A percentile compares a stretch with the other conserved stretches of the same genome.
phyloP scores from a whole-genome alignment of 2,113 vertebrate species.

The Sterna hirundo region DNA sequence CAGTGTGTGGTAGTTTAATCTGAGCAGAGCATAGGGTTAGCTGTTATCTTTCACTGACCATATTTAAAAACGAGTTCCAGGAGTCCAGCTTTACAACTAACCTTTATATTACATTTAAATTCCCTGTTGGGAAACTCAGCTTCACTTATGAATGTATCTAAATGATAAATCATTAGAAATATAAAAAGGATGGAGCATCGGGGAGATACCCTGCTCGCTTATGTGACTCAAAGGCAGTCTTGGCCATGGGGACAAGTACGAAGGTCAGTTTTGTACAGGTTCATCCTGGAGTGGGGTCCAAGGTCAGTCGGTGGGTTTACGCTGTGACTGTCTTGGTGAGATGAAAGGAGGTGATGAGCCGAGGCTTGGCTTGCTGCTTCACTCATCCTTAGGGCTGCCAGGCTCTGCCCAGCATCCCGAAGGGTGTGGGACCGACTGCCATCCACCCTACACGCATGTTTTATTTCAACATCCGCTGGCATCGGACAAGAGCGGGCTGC shows the following conservation, averaged over 20 bases:
- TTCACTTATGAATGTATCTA: neutral
- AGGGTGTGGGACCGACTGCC: neutral
- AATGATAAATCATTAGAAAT: neutral
- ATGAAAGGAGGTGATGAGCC: neutral
- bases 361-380: neutral
- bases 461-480: neutral
- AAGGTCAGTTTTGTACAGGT: neutral
- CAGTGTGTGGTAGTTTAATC: neutral
- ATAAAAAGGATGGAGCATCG: neutral
- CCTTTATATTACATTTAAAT: neutral
- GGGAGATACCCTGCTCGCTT: neutral
- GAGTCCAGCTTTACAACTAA: neutral
- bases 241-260: accelerated
- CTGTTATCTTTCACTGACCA: conserved; percentile 13
- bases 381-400: neutral
- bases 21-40: conserved; percentile 7
- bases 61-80: conserved; percentile 4
- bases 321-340: neutral
- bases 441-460: accelerated
- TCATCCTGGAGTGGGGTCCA: neutral
- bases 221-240: neutral
- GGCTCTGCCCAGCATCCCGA: neutral
- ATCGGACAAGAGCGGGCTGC: neutral
- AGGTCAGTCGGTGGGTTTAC: neutral
- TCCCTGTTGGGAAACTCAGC: neutral